Evolutionary conservation across 2,113 vertebrate genomes (phyloP).

Genomic region (Aldabrachelys gigantea): DNA sequence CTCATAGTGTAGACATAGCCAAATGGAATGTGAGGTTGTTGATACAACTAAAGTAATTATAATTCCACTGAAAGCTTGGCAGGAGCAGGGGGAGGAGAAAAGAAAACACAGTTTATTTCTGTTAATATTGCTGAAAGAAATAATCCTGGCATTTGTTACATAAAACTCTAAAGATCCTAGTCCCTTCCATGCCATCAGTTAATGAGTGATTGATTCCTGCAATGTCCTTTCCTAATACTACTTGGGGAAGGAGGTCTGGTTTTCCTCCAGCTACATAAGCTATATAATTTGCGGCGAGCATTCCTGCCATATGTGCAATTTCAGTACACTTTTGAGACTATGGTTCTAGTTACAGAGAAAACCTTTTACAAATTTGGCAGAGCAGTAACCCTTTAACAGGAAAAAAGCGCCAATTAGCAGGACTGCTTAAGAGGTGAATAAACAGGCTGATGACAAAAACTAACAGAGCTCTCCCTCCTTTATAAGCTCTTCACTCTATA

Average conservation of each 20-base stretch:
- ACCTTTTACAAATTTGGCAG: background rate
- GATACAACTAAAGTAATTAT: background rate
- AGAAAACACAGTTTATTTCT: background rate
- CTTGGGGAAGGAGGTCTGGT: background rate
- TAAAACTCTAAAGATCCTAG: background rate
- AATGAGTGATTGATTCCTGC: background rate
- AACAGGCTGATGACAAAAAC: background rate
- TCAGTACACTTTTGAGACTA: background rate
- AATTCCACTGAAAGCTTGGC: background rate
- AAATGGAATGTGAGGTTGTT: background rate
- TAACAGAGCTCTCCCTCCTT: background rate
- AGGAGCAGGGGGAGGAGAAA: background rate
- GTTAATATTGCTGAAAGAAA: background rate
- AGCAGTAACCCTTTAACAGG: background rate
- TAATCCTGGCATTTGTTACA: background rate
- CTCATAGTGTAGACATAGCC: background rate
- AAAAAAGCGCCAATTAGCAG: background rate
- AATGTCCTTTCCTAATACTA: background rate
- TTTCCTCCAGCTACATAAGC: background rate
- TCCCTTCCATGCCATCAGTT: background rate
- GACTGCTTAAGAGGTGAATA: background rate
- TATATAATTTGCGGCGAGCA: background rate
- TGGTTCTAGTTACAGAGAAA: background rate
- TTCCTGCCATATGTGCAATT: background rate
- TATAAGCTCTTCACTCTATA: background rate